These are phyloP conservation scores for Drosophila ambigua DNA, from an alignment of 1,140 invertebrate species.

Conservation along the genomic window DNA sequence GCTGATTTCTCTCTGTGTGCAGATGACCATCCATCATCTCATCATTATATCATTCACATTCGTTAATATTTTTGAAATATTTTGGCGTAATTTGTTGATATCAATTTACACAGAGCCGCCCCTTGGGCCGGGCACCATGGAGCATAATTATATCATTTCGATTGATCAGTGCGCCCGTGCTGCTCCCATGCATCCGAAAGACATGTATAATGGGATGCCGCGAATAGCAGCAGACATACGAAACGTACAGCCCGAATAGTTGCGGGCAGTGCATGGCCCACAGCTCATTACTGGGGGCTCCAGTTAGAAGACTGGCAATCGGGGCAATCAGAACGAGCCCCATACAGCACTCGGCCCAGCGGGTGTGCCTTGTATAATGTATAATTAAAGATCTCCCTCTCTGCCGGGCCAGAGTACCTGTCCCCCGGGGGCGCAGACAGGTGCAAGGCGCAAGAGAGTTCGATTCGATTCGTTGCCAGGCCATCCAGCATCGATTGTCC, in stretches of 20 bases:
- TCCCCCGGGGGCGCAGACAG: slow-evolving; percentile 52
- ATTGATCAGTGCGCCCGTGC: slow-evolving; percentile 67
- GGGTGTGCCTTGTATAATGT: slow-evolving; percentile 64
- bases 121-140: slow-evolving; percentile 17
- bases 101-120: slow-evolving; percentile 75
- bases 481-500: slow-evolving; percentile 9
- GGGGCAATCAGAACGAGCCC: slow-evolving; percentile 18
- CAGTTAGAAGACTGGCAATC: slow-evolving; percentile 52
- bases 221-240: slow-evolving; percentile 46
- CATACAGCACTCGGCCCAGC: slow-evolving; percentile 66
- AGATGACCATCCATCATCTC: slow-evolving; percentile 51
- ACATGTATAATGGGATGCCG: slow-evolving; percentile 53
- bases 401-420: neutral
- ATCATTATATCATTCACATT: slow-evolving; percentile 80
- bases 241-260: neutral
- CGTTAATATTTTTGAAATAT: slow-evolving; percentile 82
- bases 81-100: slow-evolving; percentile 82
- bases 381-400: slow-evolving; percentile 62
- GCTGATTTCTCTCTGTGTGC: slow-evolving; percentile 40
- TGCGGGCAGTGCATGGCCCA: slow-evolving; percentile 51
- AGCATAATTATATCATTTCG: slow-evolving; percentile 82
- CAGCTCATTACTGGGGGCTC: slow-evolving; percentile 46
- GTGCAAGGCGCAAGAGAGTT: slow-evolving; percentile 51
- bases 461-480: neutral
- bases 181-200: slow-evolving; percentile 10